These are phyloP conservation scores for Drosophila anceps DNA, from an alignment of 2,888 invertebrate genomes.

Conservation along the genomic window DNA sequence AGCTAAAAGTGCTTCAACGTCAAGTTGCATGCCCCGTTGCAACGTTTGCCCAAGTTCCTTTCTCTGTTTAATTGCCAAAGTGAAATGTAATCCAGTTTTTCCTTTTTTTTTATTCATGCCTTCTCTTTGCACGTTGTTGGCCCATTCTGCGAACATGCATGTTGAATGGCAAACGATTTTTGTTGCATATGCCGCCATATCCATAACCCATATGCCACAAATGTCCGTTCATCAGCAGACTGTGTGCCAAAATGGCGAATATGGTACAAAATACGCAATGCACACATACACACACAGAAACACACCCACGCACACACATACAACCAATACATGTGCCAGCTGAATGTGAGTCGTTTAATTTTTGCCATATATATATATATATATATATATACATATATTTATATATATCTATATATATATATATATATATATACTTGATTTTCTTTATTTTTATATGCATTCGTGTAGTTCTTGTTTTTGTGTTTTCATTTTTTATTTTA, in stretches of 20 bases:
- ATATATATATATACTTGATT: conserved; percentile 1
- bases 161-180: conserved; percentile 54
- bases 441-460: conserved; percentile 30
- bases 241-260: conserved; percentile 36
- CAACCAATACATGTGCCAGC: conserved; percentile 40
- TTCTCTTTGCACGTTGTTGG: neutral
- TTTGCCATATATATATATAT: conserved; percentile 57
- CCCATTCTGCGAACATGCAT: conserved; percentile 19
- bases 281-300: conserved; percentile 25
- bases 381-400: conserved; percentile 16
- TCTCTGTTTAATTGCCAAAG: conserved; percentile 64
- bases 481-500: conserved; percentile 58
- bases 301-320: conserved; percentile 12
- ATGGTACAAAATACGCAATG: conserved; percentile 24
- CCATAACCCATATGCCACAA: conserved; percentile 64
- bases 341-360: conserved; percentile 71
- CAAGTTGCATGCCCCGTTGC: conserved; percentile 31
- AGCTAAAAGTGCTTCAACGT: conserved; percentile 60
- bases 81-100: conserved; percentile 63
- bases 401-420: neutral
- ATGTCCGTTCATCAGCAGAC: conserved; percentile 63
- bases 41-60: conserved; percentile 16
- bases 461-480: conserved; percentile 18
- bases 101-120: neutral
- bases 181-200: conserved; percentile 53